Conservation (phyloP, 2,888 invertebrate genomes). For the Acleris cristana region DNA sequence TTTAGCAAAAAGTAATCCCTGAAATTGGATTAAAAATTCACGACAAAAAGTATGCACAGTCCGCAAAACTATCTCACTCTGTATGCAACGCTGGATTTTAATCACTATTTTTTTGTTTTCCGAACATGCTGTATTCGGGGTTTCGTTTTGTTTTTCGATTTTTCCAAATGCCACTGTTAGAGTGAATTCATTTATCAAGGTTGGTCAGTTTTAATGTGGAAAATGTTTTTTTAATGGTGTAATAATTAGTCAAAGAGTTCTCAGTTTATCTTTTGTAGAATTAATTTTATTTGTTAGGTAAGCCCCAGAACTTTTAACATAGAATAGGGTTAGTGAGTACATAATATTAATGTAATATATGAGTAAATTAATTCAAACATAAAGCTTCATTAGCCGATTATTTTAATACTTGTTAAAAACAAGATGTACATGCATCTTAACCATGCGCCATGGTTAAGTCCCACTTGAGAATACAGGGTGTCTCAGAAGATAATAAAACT, state of each 20-base stretch:
- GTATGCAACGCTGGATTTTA: constrained; percentile 19
- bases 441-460: no score
- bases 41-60: constrained; percentile 10
- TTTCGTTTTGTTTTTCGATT: constrained; percentile 11
- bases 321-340: no score
- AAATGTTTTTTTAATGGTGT: no score
- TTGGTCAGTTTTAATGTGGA: not conserved
- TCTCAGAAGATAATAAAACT: not conserved
- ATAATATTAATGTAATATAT: no score
- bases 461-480: not conserved
- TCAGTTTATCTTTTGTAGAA: no score
- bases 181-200: constrained; percentile 16
- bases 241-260: no score
- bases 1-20: not conserved
- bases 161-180: constrained; percentile 17
- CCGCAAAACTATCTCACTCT: constrained; percentile 12
- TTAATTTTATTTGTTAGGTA: no score
- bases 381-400: no score
- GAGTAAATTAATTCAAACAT: no score
- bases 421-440: no score
- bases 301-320: no score
- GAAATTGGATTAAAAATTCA: constrained; percentile 21
- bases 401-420: no score
- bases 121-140: constrained; percentile 2
- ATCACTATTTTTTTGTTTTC: constrained; percentile 23